phyloP scores from a whole-genome alignment of 2,113 vertebrate species.

The Vombatus ursinus region DNA sequence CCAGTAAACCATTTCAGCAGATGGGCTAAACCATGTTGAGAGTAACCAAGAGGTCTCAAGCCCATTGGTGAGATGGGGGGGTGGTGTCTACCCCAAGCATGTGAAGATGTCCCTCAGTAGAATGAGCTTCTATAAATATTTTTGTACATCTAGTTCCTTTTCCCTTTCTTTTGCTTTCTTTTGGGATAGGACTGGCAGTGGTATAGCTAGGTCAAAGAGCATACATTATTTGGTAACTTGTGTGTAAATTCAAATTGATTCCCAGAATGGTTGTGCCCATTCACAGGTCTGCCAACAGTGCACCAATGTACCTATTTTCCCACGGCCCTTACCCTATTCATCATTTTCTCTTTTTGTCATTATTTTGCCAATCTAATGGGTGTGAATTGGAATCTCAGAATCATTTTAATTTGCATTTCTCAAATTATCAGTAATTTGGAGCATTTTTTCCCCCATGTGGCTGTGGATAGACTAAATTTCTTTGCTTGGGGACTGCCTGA shows the following conservation, averaged over 20 bases:
- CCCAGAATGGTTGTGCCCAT: neutral
- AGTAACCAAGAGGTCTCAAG: too few species aligned
- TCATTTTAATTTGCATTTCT: neutral
- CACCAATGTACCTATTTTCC: neutral
- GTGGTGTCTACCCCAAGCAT: too few species aligned
- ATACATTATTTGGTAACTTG: neutral
- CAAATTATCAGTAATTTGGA: neutral
- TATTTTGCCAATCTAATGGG: neutral
- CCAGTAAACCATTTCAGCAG: too few species aligned
- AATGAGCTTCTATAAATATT: neutral
- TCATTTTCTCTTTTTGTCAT: neutral
- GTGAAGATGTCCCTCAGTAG: too few species aligned
- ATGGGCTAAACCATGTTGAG: too few species aligned
- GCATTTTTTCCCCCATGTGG: neutral
- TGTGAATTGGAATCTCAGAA: neutral
- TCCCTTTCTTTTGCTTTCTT: neutral
- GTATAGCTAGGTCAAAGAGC: neutral
- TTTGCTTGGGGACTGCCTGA: neutral
- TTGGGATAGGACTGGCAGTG: neutral
- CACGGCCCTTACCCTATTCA: neutral
- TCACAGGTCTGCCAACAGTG: neutral
- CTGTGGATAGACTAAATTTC: neutral
- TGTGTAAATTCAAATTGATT: too few species aligned
- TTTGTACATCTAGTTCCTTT: neutral
- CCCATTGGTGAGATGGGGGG: too few species aligned